A percentile compares a stretch with the other conserved stretches of the same genome.
These are phyloP conservation scores for Neelides sp. DNA, from an alignment of 1,140 invertebrate genomes.

Conservation along the genomic window DNA sequence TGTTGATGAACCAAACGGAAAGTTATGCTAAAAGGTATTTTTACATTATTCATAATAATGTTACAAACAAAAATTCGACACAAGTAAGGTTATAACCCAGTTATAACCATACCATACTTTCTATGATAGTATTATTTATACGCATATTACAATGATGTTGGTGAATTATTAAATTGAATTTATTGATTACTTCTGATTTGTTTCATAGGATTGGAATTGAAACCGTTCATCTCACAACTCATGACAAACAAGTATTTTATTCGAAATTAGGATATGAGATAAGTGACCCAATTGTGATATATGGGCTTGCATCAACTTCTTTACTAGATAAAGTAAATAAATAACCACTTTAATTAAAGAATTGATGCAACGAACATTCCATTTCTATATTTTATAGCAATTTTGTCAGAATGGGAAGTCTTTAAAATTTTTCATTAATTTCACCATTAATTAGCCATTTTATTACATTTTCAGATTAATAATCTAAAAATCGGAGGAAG, in stretches of 20 bases:
- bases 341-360: no score
- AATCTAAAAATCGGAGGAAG: no score
- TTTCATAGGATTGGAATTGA: constrained; percentile 42
- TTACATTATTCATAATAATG: background rate
- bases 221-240: constrained; percentile 57
- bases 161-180: background rate
- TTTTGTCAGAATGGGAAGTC: no score
- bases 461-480: no score
- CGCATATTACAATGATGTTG: background rate
- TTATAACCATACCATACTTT: background rate
- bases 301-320: constrained; percentile 35
- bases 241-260: constrained; percentile 63
- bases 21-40: constrained; percentile 45
- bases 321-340: no score
- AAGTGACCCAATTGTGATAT: constrained; percentile 55
- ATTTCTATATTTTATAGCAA: no score
- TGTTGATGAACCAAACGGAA: constrained; percentile 54
- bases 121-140: background rate
- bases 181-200: background rate
- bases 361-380: no score
- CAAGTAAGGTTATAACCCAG: background rate
- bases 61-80: background rate
- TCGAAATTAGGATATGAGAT: constrained; percentile 54
- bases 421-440: no score
- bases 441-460: no score